Base-by-base conservation (phyloP, 2,888 invertebrate genomes). In the Cosmopolites sordidus region DNA sequence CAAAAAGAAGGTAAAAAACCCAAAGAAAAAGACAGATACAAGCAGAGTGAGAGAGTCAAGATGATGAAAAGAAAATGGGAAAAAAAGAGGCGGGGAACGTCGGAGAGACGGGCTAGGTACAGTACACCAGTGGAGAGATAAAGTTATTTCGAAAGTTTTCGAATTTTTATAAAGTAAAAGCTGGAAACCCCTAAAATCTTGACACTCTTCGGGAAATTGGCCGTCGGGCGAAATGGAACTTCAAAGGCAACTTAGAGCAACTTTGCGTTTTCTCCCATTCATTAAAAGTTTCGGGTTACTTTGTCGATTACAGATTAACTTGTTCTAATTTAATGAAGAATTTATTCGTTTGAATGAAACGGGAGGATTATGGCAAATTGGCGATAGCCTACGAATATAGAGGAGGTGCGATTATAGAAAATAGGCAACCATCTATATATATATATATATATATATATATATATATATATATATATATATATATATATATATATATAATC, bases 201-300 rank as follows among this genome's bases (percentile, higher is more conserved):
- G 33, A 48, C 42, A 48, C 48, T 47, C 47, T 47, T 40, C 27
- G 40, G 27, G 14, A 47, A 47, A 47, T 39, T 42, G 48, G 41
- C 42, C 39, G 48, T 18, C 30, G 33, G 22, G 48, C 48, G 29
- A 48, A 48, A 48, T 41, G 41, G 12, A 48, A 48, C 42, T 48
- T 41, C 48, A 41, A 48, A 41, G 42, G 48, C 29, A 15, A 12
- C 33, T 33, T 33, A 29, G 40, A 48, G 42, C 41, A 29, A 30
- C 41, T 48, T 48, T 48, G 48, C 41, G 48, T 48, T 48, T 16
- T 42, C 29, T 48, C 40, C 41, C 41, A 27, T 27, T 48, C 48
- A 48, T 48, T 48, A 48, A 48, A 48, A 48, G 41, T 48, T 47
- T 48, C 39, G 47, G 39, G 48, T 48, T 41, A 41, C 48, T 48